Percentiles rank a stretch among this genome's conserved stretches.
Evolutionary conservation across 1,140 invertebrate species (phyloP).

Genomic region (Ceratosolen fusciceps): DNA sequence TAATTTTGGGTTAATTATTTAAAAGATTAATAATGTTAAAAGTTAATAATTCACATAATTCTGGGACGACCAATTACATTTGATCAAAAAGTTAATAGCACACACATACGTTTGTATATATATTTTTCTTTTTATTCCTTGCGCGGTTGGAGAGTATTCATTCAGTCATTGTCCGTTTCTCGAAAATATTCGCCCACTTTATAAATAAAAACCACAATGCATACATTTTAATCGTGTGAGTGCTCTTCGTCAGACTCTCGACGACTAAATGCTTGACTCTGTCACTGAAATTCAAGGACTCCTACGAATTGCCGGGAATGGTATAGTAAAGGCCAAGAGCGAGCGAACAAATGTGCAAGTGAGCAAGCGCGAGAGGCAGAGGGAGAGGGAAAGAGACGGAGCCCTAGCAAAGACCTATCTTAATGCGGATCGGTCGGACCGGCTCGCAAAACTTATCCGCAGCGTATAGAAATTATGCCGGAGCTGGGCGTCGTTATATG

Average conservation of each 20-base stretch:
- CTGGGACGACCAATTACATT: too few species aligned
- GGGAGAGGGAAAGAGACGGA: background rate
- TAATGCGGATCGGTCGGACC: conserved; percentile 43
- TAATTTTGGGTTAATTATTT: too few species aligned
- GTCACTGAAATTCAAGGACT: background rate
- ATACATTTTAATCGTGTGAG: background rate
- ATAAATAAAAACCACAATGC: conserved; percentile 3
- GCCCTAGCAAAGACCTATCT: conserved; percentile 41
- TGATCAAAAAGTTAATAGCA: too few species aligned
- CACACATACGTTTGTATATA: too few species aligned
- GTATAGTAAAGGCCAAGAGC: background rate
- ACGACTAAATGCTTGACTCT: background rate
- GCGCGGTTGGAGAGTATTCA: too few species aligned
- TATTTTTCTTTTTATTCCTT: too few species aligned
- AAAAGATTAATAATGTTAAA: too few species aligned
- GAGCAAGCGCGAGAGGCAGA: background rate
- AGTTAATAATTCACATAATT: too few species aligned
- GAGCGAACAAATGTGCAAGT: background rate
- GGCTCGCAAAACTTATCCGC: conserved; percentile 37
- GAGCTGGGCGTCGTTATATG: conserved; percentile 1
- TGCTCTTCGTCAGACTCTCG: background rate
- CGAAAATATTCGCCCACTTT: background rate
- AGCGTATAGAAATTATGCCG: conserved; percentile 40
- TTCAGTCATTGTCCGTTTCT: too few species aligned
- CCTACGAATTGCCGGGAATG: conserved; percentile 3